Conservation (phyloP, 2,113 vertebrate genomes). For the Chaetura pelagica region DNA sequence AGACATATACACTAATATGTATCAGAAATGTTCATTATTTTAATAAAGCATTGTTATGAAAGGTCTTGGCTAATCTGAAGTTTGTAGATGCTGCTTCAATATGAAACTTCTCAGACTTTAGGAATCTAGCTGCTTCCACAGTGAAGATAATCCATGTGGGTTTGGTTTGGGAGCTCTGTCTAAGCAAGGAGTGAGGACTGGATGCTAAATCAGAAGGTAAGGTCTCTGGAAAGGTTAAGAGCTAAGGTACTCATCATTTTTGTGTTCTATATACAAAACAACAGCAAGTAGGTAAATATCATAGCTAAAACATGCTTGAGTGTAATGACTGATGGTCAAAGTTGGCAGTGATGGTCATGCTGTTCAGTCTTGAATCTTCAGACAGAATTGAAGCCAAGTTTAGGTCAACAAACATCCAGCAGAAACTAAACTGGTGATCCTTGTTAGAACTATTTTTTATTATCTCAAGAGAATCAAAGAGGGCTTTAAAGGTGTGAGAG, state of each 20-base stretch:
- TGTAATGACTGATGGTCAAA: constrained; percentile 1
- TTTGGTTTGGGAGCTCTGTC: neutral
- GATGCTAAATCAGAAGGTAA: neutral
- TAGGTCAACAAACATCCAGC: neutral
- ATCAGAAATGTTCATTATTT: neutral
- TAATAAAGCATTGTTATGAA: neutral
- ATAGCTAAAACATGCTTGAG: constrained; percentile 4
- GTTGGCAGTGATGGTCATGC: neutral
- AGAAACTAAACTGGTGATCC: neutral
- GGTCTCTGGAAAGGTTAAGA: constrained; percentile 1
- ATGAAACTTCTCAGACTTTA: neutral
- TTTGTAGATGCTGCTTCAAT: neutral
- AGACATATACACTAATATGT: neutral
- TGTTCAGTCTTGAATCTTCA: constrained; percentile 20
- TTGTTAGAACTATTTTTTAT: neutral
- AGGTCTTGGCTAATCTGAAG: neutral
- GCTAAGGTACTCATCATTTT: neutral
- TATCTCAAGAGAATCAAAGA: neutral
- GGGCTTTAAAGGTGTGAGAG: neutral
- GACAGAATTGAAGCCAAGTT: neutral
- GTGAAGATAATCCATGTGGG: neutral
- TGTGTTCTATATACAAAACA: neutral
- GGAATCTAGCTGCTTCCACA: neutral
- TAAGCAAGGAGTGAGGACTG: neutral
- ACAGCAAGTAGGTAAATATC: neutral